A percentile compares a stretch with the other conserved stretches of the same genome.
Evolutionary conservation across 2,888 invertebrate genomes (phyloP).

Genomic region (Epinotia brunnichana): DNA sequence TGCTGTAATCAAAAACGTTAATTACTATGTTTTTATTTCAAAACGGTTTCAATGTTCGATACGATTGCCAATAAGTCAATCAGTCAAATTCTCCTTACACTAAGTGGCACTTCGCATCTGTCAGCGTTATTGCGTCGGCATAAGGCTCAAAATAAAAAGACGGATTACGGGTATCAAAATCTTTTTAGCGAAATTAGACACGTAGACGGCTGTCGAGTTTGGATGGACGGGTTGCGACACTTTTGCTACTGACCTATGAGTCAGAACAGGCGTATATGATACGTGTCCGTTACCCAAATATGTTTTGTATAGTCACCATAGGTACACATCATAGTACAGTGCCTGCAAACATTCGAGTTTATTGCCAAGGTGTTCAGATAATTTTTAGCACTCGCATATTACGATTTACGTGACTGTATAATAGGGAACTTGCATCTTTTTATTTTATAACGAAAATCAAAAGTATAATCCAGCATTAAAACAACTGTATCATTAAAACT

Average conservation of each 20-base stretch:
- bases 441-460: no score
- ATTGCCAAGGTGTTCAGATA: no score
- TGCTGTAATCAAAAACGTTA: constrained; percentile 34
- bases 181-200: constrained; percentile 44
- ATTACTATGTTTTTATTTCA: constrained; percentile 28
- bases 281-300: neutral
- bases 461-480: no score
- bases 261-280: constrained; percentile 19
- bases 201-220: constrained; percentile 42
- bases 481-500: no score
- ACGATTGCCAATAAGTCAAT: constrained; percentile 42
- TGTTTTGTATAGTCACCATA: neutral
- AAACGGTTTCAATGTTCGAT: constrained; percentile 38
- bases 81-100: constrained; percentile 33
- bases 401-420: no score
- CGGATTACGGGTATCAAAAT: constrained; percentile 28
- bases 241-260: constrained; percentile 43
- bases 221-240: constrained; percentile 45
- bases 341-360: no score
- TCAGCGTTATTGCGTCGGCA: constrained; percentile 8
- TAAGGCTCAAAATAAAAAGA: constrained; percentile 27
- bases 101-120: constrained; percentile 31
- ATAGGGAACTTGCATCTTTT: no score
- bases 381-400: no score
- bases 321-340: no score